Evolutionary conservation across 2,797 vertebrate genomes (phyloP).

Genomic region (Acanthopagrus latus): DNA sequence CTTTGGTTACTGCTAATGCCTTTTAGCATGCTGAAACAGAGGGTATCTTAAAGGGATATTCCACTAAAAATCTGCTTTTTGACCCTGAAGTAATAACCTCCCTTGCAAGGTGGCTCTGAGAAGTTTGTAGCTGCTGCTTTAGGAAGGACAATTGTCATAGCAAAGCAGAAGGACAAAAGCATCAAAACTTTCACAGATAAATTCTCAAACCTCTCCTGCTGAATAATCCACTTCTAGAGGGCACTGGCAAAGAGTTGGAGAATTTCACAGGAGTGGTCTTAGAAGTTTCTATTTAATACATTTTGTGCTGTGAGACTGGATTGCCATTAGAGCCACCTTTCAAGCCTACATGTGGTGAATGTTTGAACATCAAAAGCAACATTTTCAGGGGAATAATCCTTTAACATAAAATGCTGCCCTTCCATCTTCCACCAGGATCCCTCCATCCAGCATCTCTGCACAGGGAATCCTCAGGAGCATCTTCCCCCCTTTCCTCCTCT

Average conservation of each 20-base stretch:
- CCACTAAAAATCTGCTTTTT: slow-evolving; percentile 38
- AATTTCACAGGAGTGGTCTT: not conserved
- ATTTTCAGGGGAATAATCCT: slow-evolving; percentile 45
- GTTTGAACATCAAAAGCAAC: slow-evolving; percentile 4
- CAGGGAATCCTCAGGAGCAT: slow-evolving; percentile 66
- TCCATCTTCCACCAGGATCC: slow-evolving; percentile 61
- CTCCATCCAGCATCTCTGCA: slow-evolving; percentile 62
- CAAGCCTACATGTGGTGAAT: not conserved
- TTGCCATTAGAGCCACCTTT: slow-evolving; percentile 5
- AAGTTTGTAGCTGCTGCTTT: slow-evolving; percentile 5
- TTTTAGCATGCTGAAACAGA: slow-evolving; percentile 77
- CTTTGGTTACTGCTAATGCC: slow-evolving; percentile 72
- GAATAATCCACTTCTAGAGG: not conserved
- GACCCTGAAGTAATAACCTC: not conserved
- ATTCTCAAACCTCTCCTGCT: not conserved
- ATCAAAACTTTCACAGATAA: not conserved
- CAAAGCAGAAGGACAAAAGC: not conserved
- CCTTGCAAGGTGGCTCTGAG: slow-evolving; percentile 2
- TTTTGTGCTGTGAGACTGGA: not conserved
- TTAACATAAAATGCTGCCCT: slow-evolving; percentile 45
- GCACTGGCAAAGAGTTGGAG: not conserved
- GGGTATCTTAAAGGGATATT: slow-evolving; percentile 63
- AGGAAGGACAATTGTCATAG: not conserved
- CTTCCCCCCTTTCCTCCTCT: slow-evolving; percentile 56
- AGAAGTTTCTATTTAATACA: not conserved